Base-by-base conservation (phyloP, 2,888 invertebrate species). In the Drosophila antonietae region DNA sequence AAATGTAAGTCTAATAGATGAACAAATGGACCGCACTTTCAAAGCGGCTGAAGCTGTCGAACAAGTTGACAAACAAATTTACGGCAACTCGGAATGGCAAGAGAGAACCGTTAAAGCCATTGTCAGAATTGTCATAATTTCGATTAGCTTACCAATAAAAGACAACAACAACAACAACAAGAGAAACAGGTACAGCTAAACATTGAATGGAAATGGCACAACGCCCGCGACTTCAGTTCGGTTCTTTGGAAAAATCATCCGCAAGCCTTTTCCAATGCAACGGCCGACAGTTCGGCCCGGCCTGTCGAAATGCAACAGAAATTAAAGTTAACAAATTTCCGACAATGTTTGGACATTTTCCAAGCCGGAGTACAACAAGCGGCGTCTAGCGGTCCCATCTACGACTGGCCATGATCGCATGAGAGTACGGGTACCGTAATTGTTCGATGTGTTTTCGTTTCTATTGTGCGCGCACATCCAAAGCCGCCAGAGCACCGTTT, bases 251-350 rank as follows among this genome's bases (percentile, higher is more conserved):
- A 62, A 73, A 62, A 56, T 68, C 74, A 67, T 78, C 69, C 62
- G 44, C 62, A 47, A 78, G 82, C 74, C 68, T 64, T 62, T 67
- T 33, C 46, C 58, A 71, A 15, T 35, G 75, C 55, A 41, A 23
- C 69, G 61, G 23, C 52, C 37, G 53, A 59, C 55, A 68, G 37
- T 23, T 62, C 56, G 58, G 55, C 53, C 37, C 28, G 61, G 60
- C 73, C 85, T 86, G 90, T 88, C 87, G 68, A 65, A 73, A 67
- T 83, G 81, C 90, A 86, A 72, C 75, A 78, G 81, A 79, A 87
- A 87, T 87, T 89, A 89, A 89, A 86, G 88, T 89, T 89, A 85
- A 86, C 86, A 86, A 87, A 87, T 87, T 87, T 89, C 86, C 86
- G 86, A 87, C 86, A 90, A 88, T 88, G 83, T 88, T 90, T 86